Evolutionary conservation across 2,113 vertebrate genomes (phyloP).

Genomic region (Tragelaphus buxtoni): DNA sequence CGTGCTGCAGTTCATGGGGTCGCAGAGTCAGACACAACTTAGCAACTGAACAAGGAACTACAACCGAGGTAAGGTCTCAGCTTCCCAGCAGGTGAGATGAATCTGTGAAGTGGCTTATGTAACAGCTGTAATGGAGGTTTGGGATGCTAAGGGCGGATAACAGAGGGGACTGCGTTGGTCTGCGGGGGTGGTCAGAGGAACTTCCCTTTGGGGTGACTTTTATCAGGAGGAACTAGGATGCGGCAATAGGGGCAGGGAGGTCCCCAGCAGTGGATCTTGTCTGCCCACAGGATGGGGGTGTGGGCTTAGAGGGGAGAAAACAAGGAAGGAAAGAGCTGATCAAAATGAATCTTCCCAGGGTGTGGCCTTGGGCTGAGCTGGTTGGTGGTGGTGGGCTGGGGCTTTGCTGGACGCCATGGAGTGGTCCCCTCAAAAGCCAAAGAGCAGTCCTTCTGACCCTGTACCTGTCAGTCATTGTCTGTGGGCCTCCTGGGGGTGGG

Average conservation of each 20-base stretch:
- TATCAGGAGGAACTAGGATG: background rate
- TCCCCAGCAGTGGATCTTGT: background rate
- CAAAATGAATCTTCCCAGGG: background rate
- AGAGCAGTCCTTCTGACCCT: background rate
- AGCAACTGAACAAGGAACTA: background rate
- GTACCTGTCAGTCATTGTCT: background rate
- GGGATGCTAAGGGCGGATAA: accelerated
- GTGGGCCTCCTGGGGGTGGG: background rate
- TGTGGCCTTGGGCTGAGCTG: background rate
- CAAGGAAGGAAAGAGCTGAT: background rate
- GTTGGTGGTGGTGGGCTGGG: background rate
- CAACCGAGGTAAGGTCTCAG: background rate
- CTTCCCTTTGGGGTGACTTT: background rate
- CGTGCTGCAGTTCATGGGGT: background rate
- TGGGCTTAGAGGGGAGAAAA: background rate
- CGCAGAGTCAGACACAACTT: background rate
- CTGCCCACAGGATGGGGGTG: background rate
- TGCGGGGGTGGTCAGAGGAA: background rate
- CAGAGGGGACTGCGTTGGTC: background rate
- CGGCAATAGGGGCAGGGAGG: no score
- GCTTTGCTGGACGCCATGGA: no score
- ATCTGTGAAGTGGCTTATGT: background rate
- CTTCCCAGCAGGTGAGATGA: background rate
- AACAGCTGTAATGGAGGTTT: background rate
- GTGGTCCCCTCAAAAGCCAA: background rate